Evolutionary conservation across 2,113 vertebrate species (phyloP), one percentile per base, ranked within the genome.

Genomic region (Ondatra zibethicus): DNA sequence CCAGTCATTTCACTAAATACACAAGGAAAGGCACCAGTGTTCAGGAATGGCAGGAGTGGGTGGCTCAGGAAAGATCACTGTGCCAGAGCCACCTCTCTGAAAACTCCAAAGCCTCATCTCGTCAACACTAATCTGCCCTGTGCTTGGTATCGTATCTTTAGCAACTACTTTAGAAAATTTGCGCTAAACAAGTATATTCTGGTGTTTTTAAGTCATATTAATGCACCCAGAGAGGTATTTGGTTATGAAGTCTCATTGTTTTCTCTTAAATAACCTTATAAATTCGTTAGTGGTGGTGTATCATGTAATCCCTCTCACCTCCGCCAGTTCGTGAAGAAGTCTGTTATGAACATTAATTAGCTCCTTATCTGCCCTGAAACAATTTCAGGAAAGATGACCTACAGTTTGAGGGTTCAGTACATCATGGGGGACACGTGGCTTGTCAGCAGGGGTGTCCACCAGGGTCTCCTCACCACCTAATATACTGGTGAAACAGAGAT

Each of bases 211-310:
- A 70, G 75, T 92, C 14, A 27, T 65, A 39, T 77, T 77, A 42
- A 55, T 82, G 4, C 76, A 88, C 52, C 81, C 33, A 77, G 92
- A 94, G 21, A 78, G 52, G 19, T 21, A 86, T 85, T 70, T 39
- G 3, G 31, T 61, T 61, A 3, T 65, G 89, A 50, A 39, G 85
- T 77, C 72, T 89, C 52, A 61, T 29, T 58, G 21, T 82, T 95
- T 70, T 88, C 94, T 87, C 84, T 7, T 92, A 77, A 91, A 73
- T 47, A 25, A n/a, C 8, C 55, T 86, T 72, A 91, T 77, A 91
- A 39, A 81, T 81, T 23, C 66, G 19, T 58, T 87, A 61, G 39
- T 87, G 14, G 39, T 87, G 19, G 9, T 21, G 13, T 17, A 33
- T 73, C 47, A 2, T 33, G 73, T 29, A 80, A 4, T 61, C 36